These are phyloP conservation scores for Octopus bimaculoides DNA, from an alignment of 1,140 invertebrate genomes.

Conservation along the genomic window DNA sequence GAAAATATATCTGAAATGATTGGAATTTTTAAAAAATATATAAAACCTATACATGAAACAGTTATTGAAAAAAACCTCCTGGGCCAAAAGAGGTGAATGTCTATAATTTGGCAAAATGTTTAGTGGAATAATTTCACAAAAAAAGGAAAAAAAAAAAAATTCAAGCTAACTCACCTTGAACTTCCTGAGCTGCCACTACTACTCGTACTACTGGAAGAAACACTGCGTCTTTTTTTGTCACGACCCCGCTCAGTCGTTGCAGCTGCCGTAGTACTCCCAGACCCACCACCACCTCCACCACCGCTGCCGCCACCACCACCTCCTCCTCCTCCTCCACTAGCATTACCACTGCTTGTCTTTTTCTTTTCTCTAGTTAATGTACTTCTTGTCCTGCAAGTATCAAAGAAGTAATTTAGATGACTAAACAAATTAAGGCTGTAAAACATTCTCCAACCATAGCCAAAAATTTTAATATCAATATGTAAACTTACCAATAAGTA, in stretches of 20 bases:
- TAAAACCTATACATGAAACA: too few relatives aligned
- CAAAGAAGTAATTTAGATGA: neutral
- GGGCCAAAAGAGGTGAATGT: too few relatives aligned
- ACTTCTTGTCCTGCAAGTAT: conserved; percentile 5
- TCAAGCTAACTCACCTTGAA: neutral
- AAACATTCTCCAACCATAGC: too few relatives aligned
- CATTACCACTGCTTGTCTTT: neutral
- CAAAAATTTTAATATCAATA: too few relatives aligned
- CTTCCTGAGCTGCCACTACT: neutral
- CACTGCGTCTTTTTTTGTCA: neutral
- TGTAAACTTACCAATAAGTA: too few relatives aligned
- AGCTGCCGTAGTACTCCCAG: neutral
- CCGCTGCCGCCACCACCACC: neutral
- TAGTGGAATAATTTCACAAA: neutral
- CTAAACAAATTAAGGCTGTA: too few relatives aligned
- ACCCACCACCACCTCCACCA: neutral
- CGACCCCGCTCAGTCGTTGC: neutral
- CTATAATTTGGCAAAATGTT: too few relatives aligned
- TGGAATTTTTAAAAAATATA: too few relatives aligned
- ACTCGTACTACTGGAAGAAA: conserved; percentile 6
- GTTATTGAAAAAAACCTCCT: too few relatives aligned
- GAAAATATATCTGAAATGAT: too few relatives aligned
- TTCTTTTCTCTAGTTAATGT: neutral
- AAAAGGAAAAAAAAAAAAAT: neutral
- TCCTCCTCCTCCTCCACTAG: neutral